Evolutionary conservation across 2,113 vertebrate genomes (phyloP), one percentile per base, ranked within the genome.

Genomic region (Cynopterus brachyotis): DNA sequence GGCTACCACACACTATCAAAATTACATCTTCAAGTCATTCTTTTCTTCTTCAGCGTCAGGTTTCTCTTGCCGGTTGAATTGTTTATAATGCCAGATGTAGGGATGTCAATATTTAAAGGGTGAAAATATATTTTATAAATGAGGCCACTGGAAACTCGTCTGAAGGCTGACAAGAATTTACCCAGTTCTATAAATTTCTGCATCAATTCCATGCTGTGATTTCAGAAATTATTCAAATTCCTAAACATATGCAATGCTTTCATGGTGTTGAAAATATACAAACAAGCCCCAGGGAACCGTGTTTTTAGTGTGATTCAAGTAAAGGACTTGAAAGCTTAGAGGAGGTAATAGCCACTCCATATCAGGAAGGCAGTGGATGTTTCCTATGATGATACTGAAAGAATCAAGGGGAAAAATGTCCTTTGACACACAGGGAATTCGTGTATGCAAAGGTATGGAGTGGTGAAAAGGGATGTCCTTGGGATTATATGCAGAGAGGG

Each of bases 41-140:
- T 60, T 53, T 50, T 28, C 17, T 59, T 28, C 35, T 26, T 7
- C 6, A 66, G 45, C 3, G 45, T 10, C 0, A 2, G 2, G 3
- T 86, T 97, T 60, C 66, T 60, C 67, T 50, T 84, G 26, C 2
- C 6, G 53, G 40, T 40, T 57, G 35, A 93, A 10, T 59, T 55
- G 45, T 90, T 75, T 79, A 47, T 26, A 40, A 15, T 55, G 28
- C 26, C 89, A 93, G 50, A 32, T 89, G 42, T 11, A 69, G 24
- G 50, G 22, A 57, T 67, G 26, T 70, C 67, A 82, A 78, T 82
- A 91, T 93, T 95, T 95, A 81, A 93, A 85, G 30, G 17, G n/a
- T 64, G 55, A 82, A 91, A 53, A 80, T 76, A n/a, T 60, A 88
- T 91, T 93, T 95, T 88, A 88, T 93, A 91, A 64, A 55, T 67